Base-by-base conservation (phyloP, 2,888 invertebrate species). In the Zelleria hepariella region DNA sequence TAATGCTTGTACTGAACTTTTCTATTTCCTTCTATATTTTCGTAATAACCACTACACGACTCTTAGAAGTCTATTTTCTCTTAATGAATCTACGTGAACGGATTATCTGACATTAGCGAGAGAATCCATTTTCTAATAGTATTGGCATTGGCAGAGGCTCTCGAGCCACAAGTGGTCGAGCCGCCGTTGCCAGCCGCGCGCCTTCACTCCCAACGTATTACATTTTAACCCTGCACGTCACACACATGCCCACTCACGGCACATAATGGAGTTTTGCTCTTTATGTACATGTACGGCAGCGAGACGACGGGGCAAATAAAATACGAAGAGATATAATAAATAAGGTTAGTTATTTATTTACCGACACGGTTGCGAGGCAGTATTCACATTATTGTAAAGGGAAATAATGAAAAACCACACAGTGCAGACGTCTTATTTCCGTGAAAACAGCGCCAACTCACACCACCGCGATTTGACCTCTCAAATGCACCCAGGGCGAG, bases 161-260 rank as follows among this genome's bases (percentile, higher is more conserved):
- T 69, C 64, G 67, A 80, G 82, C 87, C 86, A 88, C 87, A 87
- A 87, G 87, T 87, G 86, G 87, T 87, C 78, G 84, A 67, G 75
- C 77, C 77, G 75, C 74, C 73, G 77, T 20, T 32, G 23, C 20
- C 8, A 18, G 8, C 55, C 27, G 21, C 32, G n/a, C 32, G 32
- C 27, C 32, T 18, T 20, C 21, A 10, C 55, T 32, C 55, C 20
- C 2, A 55, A 26, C 27, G 15, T 55, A 55, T 55, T 55, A 20
- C 27, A 27, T 20, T 55, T 55, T 55, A 55, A 55, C 55, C 21
- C 32, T 55, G 10, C 8, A 18, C 18, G 21, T 55, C 32, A 15
- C 10, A 42, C 32, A 42, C 32, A 42, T 15, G 32, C 32, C 15
- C 15, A 15, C 15, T 42, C 32, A 10, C 32, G 32, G 15, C 32